Conservation (phyloP, 1,140 invertebrate genomes). For the Lordiphosa mommai region DNA sequence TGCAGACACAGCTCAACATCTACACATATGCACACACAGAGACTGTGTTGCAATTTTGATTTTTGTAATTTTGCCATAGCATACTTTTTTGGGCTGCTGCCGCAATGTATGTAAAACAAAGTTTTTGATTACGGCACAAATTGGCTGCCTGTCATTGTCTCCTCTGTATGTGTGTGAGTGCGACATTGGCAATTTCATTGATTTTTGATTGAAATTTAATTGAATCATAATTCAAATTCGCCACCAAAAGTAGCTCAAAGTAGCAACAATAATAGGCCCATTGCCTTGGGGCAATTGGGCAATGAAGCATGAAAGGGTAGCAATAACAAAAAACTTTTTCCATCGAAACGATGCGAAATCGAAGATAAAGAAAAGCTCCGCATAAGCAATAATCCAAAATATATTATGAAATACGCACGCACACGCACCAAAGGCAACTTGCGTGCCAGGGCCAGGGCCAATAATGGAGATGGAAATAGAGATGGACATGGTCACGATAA, state of each 20-base stretch:
- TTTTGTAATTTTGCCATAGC: constrained; percentile 64
- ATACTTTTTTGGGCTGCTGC: constrained; percentile 61
- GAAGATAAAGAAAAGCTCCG: constrained; percentile 71
- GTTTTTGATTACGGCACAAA: constrained; percentile 49
- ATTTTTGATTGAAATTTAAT: constrained; percentile 71
- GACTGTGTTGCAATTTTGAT: constrained; percentile 66
- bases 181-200: constrained; percentile 53
- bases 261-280: constrained; percentile 7
- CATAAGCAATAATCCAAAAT: constrained; percentile 65
- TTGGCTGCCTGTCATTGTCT: constrained; percentile 25
- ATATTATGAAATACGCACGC: constrained; percentile 34
- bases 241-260: constrained; percentile 24
- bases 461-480: constrained; percentile 8
- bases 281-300: constrained; percentile 28
- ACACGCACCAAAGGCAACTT: constrained; percentile 8
- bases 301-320: constrained; percentile 38
- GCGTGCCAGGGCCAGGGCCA: constrained; percentile 2
- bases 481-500: constrained; percentile 57
- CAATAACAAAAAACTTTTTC: constrained; percentile 30
- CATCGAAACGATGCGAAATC: constrained; percentile 55
- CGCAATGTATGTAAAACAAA: constrained; percentile 54
- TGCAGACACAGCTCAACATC: constrained; percentile 1
- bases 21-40: neutral
- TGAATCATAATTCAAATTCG: constrained; percentile 64
- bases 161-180: constrained; percentile 3